phyloP scores from a whole-genome alignment of 2,797 vertebrate species.

The Chelon labrosus region DNA sequence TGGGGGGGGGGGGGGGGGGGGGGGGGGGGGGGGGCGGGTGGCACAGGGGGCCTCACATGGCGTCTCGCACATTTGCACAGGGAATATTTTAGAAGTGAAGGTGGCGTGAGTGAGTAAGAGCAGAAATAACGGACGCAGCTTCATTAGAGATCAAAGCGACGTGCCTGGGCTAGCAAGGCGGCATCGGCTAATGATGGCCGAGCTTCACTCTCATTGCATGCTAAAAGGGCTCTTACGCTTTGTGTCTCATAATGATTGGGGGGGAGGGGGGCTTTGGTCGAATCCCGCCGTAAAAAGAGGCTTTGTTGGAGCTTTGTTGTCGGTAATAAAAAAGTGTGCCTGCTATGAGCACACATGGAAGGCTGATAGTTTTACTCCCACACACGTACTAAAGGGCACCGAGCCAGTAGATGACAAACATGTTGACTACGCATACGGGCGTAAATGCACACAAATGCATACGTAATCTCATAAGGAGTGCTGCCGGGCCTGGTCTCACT shows the following conservation, averaged over 20 bases:
- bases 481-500: constrained; percentile 55
- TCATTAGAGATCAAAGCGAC: constrained; percentile 84
- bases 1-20: constrained; percentile 13
- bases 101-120: constrained; percentile 81
- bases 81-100: constrained; percentile 72
- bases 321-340: constrained; percentile 80
- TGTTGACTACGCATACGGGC: constrained; percentile 41
- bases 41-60: constrained; percentile 66
- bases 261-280: constrained; percentile 50
- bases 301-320: constrained; percentile 84
- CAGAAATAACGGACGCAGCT: constrained; percentile 75
- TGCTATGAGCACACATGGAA: constrained; percentile 77
- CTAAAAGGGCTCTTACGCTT: constrained; percentile 69
- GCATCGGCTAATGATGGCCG: constrained; percentile 79
- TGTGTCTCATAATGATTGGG: constrained; percentile 76
- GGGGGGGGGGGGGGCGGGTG: background rate
- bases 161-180: constrained; percentile 41
- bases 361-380: constrained; percentile 67
- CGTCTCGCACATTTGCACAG: constrained; percentile 54
- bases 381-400: constrained; percentile 62
- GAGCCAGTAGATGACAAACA: constrained; percentile 70
- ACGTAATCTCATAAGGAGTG: constrained; percentile 48
- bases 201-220: constrained; percentile 74
- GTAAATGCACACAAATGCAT: constrained; percentile 19
- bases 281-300: constrained; percentile 74